Conservation (phyloP, 1,140 invertebrate genomes). For the Uloborus diversus region DNA sequence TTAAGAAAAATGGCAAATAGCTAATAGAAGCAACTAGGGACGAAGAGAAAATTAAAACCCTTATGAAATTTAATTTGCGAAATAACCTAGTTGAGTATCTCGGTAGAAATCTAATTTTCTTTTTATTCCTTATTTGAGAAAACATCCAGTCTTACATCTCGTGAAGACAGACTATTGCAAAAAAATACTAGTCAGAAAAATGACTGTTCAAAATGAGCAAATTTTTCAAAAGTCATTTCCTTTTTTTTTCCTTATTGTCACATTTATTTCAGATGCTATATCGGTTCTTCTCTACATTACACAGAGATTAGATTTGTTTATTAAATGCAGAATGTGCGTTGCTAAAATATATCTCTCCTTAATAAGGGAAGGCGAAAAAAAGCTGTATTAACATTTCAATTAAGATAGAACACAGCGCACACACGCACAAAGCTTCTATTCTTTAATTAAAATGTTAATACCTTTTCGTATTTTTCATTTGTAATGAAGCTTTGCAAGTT, state of each 20-base stretch:
- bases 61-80: slow-evolving; percentile 39
- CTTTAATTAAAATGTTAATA: slow-evolving; percentile 57
- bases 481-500: slow-evolving; percentile 21
- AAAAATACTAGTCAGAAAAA: slow-evolving; percentile 18
- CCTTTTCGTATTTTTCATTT: slow-evolving; percentile 54
- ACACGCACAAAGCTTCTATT: slow-evolving; percentile 45
- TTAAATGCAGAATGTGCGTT: slow-evolving; percentile 22
- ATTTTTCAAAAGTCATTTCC: slow-evolving; percentile 30
- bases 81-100: neutral
- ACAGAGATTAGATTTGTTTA: slow-evolving; percentile 46
- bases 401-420: slow-evolving; percentile 44
- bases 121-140: slow-evolving; percentile 8
- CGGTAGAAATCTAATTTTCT: slow-evolving; percentile 7
- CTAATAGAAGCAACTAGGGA: neutral
- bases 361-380: slow-evolving; percentile 20
- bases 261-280: slow-evolving; percentile 26
- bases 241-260: neutral
- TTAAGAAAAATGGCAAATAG: slow-evolving; percentile 4
- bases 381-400: slow-evolving; percentile 54
- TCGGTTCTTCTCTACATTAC: slow-evolving; percentile 10
- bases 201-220: slow-evolving; percentile 38
- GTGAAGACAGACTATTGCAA: neutral
- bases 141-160: slow-evolving; percentile 5
- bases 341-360: slow-evolving; percentile 45
- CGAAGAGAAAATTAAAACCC: slow-evolving; percentile 30